Conservation (phyloP, 2,113 vertebrate genomes). For the Cyanocitta stelleri region DNA sequence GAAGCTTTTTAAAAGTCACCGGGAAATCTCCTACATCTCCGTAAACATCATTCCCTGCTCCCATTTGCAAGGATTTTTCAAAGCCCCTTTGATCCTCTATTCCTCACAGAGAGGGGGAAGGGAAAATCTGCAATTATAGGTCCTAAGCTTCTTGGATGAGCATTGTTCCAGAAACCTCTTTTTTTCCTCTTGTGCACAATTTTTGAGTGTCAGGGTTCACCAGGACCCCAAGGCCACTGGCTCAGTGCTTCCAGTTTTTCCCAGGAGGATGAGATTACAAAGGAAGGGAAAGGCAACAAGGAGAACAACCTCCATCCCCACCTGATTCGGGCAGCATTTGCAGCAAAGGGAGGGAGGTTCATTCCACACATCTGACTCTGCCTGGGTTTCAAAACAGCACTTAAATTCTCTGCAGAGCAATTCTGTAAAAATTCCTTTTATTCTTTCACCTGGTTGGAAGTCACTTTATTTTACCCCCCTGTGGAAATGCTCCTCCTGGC, state of each 20-base stretch:
- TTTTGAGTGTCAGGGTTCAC: background rate
- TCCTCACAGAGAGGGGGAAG: background rate
- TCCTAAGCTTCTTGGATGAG: background rate
- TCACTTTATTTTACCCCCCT: background rate
- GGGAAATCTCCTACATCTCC: background rate
- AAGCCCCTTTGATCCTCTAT: background rate
- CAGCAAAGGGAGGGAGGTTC: background rate
- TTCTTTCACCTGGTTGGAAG: background rate
- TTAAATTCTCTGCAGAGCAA: background rate
- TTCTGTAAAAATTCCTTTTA: background rate
- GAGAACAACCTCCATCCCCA: background rate
- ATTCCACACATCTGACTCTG: background rate
- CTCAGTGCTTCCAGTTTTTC: background rate
- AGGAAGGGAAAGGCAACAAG: background rate
- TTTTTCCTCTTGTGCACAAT: background rate
- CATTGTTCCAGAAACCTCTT: background rate
- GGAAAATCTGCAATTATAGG: background rate
- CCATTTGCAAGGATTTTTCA: background rate
- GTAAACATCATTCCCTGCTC: background rate
- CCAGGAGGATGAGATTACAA: background rate
- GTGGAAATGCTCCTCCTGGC: background rate
- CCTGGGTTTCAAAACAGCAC: background rate
- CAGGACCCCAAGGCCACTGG: background rate
- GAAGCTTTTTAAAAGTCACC: background rate
- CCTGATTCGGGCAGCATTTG: background rate